Base-by-base conservation (phyloP, 2,888 invertebrate genomes). In the Pandemis corylana region DNA sequence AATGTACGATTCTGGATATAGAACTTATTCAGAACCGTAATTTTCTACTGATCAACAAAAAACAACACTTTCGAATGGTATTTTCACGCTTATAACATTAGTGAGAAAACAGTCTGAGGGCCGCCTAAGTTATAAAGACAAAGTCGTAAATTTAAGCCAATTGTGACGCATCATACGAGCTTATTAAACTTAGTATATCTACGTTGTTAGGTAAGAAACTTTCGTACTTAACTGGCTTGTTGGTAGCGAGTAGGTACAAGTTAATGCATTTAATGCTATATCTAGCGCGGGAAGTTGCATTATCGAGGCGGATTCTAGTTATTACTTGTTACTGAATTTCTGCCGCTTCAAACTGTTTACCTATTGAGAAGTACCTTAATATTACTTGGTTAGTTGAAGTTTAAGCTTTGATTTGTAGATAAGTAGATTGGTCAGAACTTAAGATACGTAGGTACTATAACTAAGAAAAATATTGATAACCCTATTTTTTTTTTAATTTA, bases 191-290 rank as follows among this genome's bases (percentile, higher is more conserved):
- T 59, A 59, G 12, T 12, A 28, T 7, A 10, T 0, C 28, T 9
- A 15, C 2, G 53, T 56, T 12, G 28, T 28, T 28, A 59, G 28
- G 59, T 28, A 28, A 28, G 59, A 59, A 59, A 59, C 59, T 59
- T 28, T 59, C 59, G 4, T 59, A 20, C 28, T 28, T 59, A 28
- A 28, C 59, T 59, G 59, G 59, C 59, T 59, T 59, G 28, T 59
- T 59, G 12, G 28, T 5, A 59, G 59, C 59, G 59, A 28, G n/a
- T 20, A 20, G 20, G 20, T 59, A 28, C 28, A 59, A 59, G 59
- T 20, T 59, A 56, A 56, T 56, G 59, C 28, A 59, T 59, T 59
- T 59, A 59, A 12, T 59, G 28, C n/a, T n/a, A 10, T 5, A n/a
- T 59, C 1, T 28, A 36, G 28, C 28, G 10, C 59, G 12, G 28